Evolutionary conservation across 1,140 invertebrate genomes (phyloP).

Genomic region (Homalodisca vitripennis): DNA sequence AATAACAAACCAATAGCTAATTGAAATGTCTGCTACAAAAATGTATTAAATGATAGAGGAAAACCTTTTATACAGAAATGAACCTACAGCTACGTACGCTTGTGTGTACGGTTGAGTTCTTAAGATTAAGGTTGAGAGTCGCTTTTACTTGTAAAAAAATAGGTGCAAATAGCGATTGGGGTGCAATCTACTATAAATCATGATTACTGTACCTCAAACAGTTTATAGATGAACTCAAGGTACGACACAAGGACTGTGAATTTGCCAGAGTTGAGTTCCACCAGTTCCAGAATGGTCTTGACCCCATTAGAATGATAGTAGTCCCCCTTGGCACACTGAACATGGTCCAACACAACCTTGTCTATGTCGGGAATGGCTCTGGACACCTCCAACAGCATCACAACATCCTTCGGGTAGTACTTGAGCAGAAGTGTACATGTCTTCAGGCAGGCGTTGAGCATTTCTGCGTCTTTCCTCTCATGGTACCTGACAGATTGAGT

Average conservation of each 20-base stretch:
- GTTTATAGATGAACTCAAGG: conserved; percentile 9
- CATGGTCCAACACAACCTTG: conserved; percentile 24
- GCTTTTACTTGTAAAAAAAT: no score
- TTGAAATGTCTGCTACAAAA: no score
- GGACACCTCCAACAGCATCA: background rate
- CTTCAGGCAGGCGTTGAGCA: background rate
- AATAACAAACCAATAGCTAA: no score
- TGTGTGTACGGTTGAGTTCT: no score
- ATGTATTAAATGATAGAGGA: no score
- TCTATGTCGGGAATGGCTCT: conserved; percentile 19
- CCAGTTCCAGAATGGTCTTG: conserved; percentile 23
- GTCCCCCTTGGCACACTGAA: conserved; percentile 15
- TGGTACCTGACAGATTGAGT: no score
- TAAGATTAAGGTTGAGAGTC: no score
- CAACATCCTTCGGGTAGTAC: conserved; percentile 1
- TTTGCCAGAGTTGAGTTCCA: conserved; percentile 21
- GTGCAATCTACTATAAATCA: background rate
- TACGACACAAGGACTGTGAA: conserved; percentile 21
- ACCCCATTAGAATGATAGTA: background rate
- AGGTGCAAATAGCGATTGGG: no score
- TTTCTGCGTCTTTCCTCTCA: background rate
- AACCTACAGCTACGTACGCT: no score
- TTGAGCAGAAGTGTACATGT: background rate
- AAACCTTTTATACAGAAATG: no score
- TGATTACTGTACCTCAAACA: conserved; percentile 13